Conservation (phyloP, 2,113 vertebrate species). For the Pholis gunnellus region DNA sequence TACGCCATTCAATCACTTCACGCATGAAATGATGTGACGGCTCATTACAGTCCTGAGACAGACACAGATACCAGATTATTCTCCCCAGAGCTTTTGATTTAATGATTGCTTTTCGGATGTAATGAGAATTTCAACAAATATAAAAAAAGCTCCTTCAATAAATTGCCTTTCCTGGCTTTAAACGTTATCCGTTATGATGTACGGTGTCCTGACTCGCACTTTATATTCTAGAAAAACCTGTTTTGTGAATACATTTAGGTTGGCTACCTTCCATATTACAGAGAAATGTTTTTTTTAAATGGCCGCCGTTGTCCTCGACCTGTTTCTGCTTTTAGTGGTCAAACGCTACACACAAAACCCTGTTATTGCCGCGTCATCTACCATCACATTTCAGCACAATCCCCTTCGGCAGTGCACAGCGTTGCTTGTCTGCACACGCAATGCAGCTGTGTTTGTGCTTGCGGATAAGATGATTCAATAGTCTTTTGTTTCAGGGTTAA, state of each 20-base stretch:
- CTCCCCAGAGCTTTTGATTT: background rate
- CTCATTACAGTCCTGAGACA: background rate
- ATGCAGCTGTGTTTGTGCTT: slow-evolving; percentile 36
- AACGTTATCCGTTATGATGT: background rate
- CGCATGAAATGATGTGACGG: background rate
- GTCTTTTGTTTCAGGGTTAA: slow-evolving; percentile 40
- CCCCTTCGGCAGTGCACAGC: slow-evolving; percentile 26
- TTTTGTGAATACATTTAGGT: background rate
- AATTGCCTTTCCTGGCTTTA: background rate
- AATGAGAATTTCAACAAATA: background rate
- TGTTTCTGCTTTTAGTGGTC: slow-evolving; percentile 29
- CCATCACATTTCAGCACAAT: slow-evolving; percentile 36
- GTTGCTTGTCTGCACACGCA: slow-evolving; percentile 54
- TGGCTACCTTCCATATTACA: background rate
- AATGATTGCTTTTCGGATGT: background rate
- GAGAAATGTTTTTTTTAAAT: background rate
- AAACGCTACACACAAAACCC: slow-evolving; percentile 12
- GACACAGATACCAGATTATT: background rate
- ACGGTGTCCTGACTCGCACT: background rate
- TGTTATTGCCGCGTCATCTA: slow-evolving; percentile 41
- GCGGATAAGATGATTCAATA: slow-evolving; percentile 31
- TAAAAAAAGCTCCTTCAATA: background rate
- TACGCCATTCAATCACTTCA: background rate
- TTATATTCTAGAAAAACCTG: background rate
- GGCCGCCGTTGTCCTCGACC: background rate